Base-by-base conservation (phyloP, 2,797 vertebrate species). In the Chelon auratus region DNA sequence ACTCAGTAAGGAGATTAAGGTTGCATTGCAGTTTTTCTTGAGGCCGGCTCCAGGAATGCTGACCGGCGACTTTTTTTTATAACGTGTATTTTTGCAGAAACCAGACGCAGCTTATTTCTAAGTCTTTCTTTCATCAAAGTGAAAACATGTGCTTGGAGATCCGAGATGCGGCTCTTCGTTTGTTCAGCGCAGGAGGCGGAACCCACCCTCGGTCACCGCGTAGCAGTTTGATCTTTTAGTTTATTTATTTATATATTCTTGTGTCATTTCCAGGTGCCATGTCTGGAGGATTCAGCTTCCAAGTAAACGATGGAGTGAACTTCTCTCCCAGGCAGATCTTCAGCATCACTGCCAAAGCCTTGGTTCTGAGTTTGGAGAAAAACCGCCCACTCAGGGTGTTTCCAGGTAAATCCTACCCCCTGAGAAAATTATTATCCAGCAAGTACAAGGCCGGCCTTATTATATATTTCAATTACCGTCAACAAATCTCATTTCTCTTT, bases 281-380 rank as follows among this genome's bases (percentile, higher is more conserved):
- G 93, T 95, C 96, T 61, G 97, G 97, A 89, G 95, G 96, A 22
- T 99, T 98, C 89, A 97, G 66, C 90, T 98, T 98, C 84, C 96
- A 98, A 84, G 95, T 97, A 53, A 97, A 96, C 15, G 97, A 98
- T 30, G 96, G 96, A 45, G 89, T 96, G 82, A 98, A 98, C 90
- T 96, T 96, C 76, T 93, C 94, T 78, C 95, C 96, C 47, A 80
- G 78, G 36, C 96, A 97, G 82, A 97, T 96, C 89, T 98, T 98
- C 89, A 97, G 95, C 80, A 93, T 98, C 89, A 97, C 93, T 0
- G 96, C 96, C 82, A 89, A 26, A 84, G 89, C 51, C 0, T 89
- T 97, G 50, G 83, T 96, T 48, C 89, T 98, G 63, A 94, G 50
- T 70, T 74, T 97, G 63, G 94, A 96, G 91, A 93, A 82, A 54